Base-by-base conservation (phyloP, 2,888 invertebrate genomes). In the Diaphora mendica region DNA sequence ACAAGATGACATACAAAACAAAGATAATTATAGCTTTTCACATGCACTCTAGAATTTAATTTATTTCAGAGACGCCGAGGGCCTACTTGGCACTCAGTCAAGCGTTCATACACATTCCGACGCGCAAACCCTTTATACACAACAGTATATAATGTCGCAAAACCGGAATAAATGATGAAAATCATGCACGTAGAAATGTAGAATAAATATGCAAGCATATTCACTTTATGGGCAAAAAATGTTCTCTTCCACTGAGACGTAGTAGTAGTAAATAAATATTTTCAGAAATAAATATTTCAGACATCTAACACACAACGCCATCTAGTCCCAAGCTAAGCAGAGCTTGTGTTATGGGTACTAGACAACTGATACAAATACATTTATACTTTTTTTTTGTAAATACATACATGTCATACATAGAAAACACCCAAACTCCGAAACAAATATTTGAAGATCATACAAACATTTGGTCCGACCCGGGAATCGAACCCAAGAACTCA, bases 71-170 rank as follows among this genome's bases (percentile, higher is more conserved):
- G 65, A 75, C 82, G 84, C 71, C 76, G 70, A 55, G 78, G 78
- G 75, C 87, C 87, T 85, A 88, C 79, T 89, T 89, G 89, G 89
- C 89, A 88, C 76, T 65, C 74, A 76, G 74, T 86, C 90, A 89
- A 87, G 76, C 71, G 66, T 85, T 84, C 88, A 87, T 81, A 82
- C 76, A 79, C 80, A 86, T 87, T 85, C 84, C 80, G 64, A 65
- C 67, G 76, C 82, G 79, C 82, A 79, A 69, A 76, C 86, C 77
- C 75, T 85, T 80, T 86, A 80, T 80, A 82, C 72, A 84, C 82
- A 87, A 83, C 79, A 80, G 76, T 85, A 84, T 81, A 80, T 79
- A 68, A 77, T 70, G 74, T 75, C 75, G 74, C 78, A 78, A 76
- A 77, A 75, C 73, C 55, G 44, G 55, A 20, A 51, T 74, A 72